phyloP scores from a whole-genome alignment of 2,888 invertebrate genomes.

The Zonitis immaculata region DNA sequence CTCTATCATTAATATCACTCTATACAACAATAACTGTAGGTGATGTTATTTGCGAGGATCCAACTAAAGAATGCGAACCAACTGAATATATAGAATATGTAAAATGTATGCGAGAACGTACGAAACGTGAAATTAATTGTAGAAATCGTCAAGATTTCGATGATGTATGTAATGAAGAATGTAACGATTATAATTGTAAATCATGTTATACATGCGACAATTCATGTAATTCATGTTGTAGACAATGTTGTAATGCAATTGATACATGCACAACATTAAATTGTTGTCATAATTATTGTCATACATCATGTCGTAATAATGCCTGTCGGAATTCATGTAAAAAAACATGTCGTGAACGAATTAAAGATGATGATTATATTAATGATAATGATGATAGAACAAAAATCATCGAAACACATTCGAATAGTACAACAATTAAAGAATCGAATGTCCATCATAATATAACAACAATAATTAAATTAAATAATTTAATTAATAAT shows the following conservation, averaged over 20 bases:
- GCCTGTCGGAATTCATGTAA: slow-evolving; percentile 40
- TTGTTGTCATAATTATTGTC: slow-evolving; percentile 46
- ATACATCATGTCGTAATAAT: slow-evolving; percentile 39
- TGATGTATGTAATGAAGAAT: slow-evolving; percentile 5
- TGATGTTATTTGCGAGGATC: background rate
- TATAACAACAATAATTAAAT: slow-evolving; percentile 46
- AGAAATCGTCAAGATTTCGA: background rate
- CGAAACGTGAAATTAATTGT: background rate
- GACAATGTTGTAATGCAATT: slow-evolving; percentile 31
- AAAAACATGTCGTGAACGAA: slow-evolving; percentile 31
- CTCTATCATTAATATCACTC: background rate
- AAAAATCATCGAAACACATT: background rate
- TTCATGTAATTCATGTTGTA: slow-evolving; percentile 32
- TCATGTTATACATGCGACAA: slow-evolving; percentile 18
- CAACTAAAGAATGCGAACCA: background rate
- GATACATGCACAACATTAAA: slow-evolving; percentile 35
- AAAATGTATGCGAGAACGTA: background rate
- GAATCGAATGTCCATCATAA: slow-evolving; percentile 33
- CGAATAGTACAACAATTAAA: slow-evolving; percentile 11
- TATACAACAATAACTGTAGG: background rate
- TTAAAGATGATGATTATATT: slow-evolving; percentile 8
- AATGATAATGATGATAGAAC: background rate
- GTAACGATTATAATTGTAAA: slow-evolving; percentile 12
- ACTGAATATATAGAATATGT: background rate
- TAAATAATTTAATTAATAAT: slow-evolving; percentile 47